Percentiles rank a stretch among this genome's conserved stretches.
Conservation (phyloP, 2,888 invertebrate genomes). For the Machimus rusticus region DNA sequence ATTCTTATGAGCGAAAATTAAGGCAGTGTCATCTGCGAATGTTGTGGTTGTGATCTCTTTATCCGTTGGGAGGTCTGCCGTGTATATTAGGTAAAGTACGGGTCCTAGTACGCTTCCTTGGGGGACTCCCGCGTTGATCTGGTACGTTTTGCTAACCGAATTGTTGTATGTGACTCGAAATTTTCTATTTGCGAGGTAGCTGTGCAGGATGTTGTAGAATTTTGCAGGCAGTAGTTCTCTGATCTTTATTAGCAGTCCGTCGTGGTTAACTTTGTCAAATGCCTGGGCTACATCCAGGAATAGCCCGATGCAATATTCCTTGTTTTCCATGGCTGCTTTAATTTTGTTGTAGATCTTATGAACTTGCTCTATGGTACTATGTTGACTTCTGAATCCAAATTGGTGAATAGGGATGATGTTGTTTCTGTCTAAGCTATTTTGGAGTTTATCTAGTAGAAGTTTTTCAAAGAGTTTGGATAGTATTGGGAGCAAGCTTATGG, state of each 20-base stretch:
- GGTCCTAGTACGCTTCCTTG: too few relatives aligned
- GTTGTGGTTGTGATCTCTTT: neutral
- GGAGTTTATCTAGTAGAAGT: neutral
- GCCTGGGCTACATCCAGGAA: slow-evolving; percentile 19
- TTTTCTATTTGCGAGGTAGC: neutral
- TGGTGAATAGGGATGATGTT: neutral
- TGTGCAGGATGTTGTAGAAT: neutral
- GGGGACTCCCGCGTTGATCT: too few relatives aligned
- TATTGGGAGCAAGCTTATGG: slow-evolving; percentile 13
- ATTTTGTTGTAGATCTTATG: neutral
- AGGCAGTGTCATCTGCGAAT: neutral
- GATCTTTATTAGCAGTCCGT: neutral
- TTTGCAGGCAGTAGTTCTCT: neutral
- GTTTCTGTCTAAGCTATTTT: neutral
- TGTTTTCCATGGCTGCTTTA: neutral
- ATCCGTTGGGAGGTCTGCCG: neutral
- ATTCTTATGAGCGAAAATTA: neutral
- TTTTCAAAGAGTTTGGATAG: slow-evolving; percentile 26
- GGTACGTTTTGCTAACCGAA: neutral
- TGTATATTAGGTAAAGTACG: too few relatives aligned
- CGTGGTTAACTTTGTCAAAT: slow-evolving; percentile 15
- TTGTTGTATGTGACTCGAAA: neutral
- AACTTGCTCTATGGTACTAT: slow-evolving; percentile 2
- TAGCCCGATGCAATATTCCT: neutral
- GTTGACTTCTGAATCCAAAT: slow-evolving; percentile 21